Evolutionary conservation across 2,888 invertebrate genomes (phyloP).

Genomic region (Schrankia costaestrigalis): DNA sequence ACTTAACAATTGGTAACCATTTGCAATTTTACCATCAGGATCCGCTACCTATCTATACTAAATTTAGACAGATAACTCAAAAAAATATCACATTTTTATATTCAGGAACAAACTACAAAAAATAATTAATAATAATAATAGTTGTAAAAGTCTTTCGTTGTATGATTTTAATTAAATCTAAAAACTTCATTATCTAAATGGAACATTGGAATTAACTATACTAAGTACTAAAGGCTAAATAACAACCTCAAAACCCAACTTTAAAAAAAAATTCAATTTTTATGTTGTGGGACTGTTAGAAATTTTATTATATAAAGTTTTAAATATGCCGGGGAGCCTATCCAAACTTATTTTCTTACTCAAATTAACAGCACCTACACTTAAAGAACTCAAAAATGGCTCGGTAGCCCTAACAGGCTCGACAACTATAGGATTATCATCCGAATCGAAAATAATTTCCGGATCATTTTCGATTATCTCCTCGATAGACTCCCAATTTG

Average conservation of each 20-base stretch:
- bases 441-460: slow-evolving; percentile 70
- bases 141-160: no score
- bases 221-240: no score
- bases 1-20: no score
- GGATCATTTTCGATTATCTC: slow-evolving; percentile 74
- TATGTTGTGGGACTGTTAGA: slow-evolving; percentile 40
- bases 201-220: no score
- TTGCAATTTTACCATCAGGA: no score
- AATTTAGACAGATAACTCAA: no score
- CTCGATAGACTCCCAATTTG: slow-evolving; percentile 68
- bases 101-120: no score
- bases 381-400: slow-evolving; percentile 26
- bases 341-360: slow-evolving; percentile 46
- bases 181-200: no score
- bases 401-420: slow-evolving; percentile 42
- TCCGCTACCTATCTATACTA: no score
- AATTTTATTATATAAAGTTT: slow-evolving; percentile 51
- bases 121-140: no score
- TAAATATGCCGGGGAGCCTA: slow-evolving; percentile 53
- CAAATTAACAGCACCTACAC: slow-evolving; percentile 31
- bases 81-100: no score
- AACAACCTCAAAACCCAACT: slow-evolving; percentile 4
- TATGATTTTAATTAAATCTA: no score
- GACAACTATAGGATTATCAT: slow-evolving; percentile 64
- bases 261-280: slow-evolving; percentile 7